Evolutionary conservation across 2,113 vertebrate species (phyloP).

Genomic region (Microcebus griseorufus): DNA sequence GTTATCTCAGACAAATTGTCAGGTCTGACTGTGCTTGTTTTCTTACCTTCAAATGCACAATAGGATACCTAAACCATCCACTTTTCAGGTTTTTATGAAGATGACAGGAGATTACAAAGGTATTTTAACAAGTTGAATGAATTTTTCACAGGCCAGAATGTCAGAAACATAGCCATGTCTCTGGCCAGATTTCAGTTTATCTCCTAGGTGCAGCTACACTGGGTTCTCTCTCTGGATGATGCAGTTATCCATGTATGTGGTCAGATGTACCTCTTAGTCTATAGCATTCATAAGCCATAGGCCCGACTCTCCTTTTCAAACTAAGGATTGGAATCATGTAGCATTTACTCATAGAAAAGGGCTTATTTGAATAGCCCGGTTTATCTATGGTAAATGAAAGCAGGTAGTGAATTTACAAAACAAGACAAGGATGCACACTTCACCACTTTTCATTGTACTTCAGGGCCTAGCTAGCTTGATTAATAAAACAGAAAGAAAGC

Average conservation of each 20-base stretch:
- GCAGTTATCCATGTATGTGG: background rate
- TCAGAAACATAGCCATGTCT: background rate
- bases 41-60: background rate
- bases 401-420: background rate
- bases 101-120: background rate
- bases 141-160: background rate
- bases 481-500: background rate
- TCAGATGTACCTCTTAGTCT: background rate
- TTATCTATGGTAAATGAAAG: background rate
- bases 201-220: background rate
- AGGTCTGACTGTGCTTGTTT: background rate
- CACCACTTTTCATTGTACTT: background rate
- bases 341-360: background rate
- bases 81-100: slow-evolving; percentile 8
- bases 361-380: background rate
- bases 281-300: background rate
- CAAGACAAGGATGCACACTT: background rate
- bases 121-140: slow-evolving; percentile 29
- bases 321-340: background rate
- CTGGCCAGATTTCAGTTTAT: background rate
- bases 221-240: background rate
- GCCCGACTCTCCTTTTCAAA: background rate
- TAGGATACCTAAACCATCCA: background rate
- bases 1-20: background rate
- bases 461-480: background rate